These are phyloP conservation scores for Novumbra hubbsi DNA, from an alignment of 2,797 vertebrate genomes.

Conservation along the genomic window DNA sequence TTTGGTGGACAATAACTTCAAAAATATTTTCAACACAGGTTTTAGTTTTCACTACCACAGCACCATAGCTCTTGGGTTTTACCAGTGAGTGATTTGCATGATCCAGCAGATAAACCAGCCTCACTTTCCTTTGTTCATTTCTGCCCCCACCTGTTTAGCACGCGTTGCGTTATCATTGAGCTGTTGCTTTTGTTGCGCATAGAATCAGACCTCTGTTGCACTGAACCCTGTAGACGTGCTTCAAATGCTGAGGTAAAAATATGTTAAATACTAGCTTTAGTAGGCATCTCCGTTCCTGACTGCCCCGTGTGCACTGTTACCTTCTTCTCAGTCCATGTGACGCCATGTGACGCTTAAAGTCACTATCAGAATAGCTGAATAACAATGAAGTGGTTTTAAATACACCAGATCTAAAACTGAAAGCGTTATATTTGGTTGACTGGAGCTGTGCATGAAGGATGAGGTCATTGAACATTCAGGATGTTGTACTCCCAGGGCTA, in stretches of 20 bases:
- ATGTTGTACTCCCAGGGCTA: no score
- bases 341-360: background rate
- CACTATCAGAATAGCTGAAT: no score
- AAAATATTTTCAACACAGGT: background rate
- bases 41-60: background rate
- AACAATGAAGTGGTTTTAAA: no score
- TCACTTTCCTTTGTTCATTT: constrained; percentile 53
- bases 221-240: background rate
- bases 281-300: background rate
- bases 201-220: constrained; percentile 6
- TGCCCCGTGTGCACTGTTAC: background rate
- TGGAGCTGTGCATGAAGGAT: no score
- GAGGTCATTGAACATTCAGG: no score
- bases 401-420: no score
- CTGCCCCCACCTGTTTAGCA: constrained; percentile 34
- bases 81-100: constrained; percentile 57
- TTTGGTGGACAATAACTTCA: background rate
- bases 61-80: constrained; percentile 17
- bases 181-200: constrained; percentile 31
- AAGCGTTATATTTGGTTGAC: no score
- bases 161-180: constrained; percentile 37
- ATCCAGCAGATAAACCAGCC: constrained; percentile 50
- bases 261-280: background rate
- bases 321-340: background rate
- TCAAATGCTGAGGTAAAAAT: background rate